Percentiles rank a stretch among this genome's conserved stretches.
These are phyloP conservation scores for Hemibagrus guttatus DNA, from an alignment of 2,797 vertebrate genomes.

Conservation along the genomic window DNA sequence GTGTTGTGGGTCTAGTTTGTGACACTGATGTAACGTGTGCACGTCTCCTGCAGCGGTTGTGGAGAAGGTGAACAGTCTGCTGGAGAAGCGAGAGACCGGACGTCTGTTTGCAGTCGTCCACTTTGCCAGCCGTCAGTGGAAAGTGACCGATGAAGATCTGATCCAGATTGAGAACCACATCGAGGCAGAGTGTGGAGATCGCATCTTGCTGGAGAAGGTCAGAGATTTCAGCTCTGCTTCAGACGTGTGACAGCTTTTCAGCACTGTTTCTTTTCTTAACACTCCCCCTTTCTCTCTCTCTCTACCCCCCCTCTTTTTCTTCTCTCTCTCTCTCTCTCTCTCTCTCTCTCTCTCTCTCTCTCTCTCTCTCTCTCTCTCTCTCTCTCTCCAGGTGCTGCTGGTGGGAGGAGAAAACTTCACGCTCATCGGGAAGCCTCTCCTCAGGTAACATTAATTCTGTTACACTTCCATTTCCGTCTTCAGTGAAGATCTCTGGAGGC, in stretches of 20 bases:
- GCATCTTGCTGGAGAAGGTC: conserved; percentile 92
- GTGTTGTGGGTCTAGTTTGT: neutral
- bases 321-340: neutral
- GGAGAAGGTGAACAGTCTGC: conserved; percentile 76
- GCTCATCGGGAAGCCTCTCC: conserved; percentile 85
- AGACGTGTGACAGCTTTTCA: neutral
- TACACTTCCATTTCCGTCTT: too few species aligned
- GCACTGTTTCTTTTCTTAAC: neutral
- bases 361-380: too few species aligned
- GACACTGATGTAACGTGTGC: too few species aligned
- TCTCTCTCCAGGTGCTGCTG: conserved; percentile 76
- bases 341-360: neutral
- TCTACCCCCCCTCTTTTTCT: neutral
- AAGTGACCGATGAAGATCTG: conserved; percentile 88
- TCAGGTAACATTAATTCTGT: conserved; percentile 69
- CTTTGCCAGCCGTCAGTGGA: conserved; percentile 92
- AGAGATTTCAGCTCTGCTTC: neutral
- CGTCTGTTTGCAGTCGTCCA: conserved; percentile 92
- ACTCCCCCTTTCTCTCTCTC: neutral
- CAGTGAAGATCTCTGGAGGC: too few species aligned
- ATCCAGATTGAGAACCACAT: conserved; percentile 85
- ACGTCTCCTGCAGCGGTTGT: conserved; percentile 74
- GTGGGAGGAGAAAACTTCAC: conserved; percentile 87
- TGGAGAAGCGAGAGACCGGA: conserved; percentile 73
- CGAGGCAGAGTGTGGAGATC: conserved; percentile 84